Conservation (phyloP, 2,888 invertebrate species). For the Homarus gammarus region DNA sequence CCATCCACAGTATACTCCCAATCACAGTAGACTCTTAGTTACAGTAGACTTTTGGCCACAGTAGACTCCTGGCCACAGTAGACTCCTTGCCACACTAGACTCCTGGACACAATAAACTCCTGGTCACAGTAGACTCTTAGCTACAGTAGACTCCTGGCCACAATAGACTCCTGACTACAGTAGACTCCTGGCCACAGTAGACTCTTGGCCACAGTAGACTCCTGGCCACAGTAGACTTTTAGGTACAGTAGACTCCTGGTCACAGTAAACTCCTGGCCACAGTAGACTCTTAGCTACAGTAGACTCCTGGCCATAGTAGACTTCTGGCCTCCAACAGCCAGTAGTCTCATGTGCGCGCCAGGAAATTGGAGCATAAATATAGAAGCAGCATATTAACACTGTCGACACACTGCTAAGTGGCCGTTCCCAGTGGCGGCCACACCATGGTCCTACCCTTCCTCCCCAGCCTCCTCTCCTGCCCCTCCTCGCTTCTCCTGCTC, state of each 20-base stretch:
- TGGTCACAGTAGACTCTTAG: not conserved
- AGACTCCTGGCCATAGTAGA: not conserved
- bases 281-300: not conserved
- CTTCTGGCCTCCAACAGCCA: not conserved
- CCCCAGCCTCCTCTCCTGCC: not conserved
- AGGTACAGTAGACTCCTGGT: not conserved
- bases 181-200: not conserved
- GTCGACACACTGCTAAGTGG: conserved; percentile 52
- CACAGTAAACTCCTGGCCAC: not conserved
- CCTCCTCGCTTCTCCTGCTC: not conserved
- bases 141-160: not conserved
- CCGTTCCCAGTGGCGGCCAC: conserved; percentile 18
- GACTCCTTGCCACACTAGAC: not conserved
- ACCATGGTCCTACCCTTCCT: not conserved
- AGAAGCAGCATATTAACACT: conserved; percentile 50
- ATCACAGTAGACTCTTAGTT: not conserved
- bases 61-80: not conserved
- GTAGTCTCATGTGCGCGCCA: conserved; percentile 3
- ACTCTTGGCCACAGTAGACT: not conserved
- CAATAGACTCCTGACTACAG: not conserved
- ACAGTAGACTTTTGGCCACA: not conserved
- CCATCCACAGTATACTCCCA: not conserved
- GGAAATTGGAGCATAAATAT: conserved; percentile 62
- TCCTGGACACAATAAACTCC: not conserved
- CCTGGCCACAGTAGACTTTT: not conserved